Evolutionary conservation across 2,888 invertebrate genomes (phyloP).

Genomic region (Acrobasis suavella): DNA sequence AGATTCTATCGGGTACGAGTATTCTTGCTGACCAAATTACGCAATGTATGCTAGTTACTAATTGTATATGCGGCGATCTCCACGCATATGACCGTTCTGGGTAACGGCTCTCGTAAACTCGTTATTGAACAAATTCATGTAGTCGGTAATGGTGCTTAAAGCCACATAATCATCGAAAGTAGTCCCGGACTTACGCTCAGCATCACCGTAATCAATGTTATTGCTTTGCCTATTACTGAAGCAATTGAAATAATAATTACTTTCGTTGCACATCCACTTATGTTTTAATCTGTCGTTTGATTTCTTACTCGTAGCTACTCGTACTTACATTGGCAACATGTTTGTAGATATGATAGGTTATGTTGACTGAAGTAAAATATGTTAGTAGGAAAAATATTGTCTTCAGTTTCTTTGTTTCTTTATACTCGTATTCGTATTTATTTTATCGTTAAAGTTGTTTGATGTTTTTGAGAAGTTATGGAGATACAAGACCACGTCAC

Average conservation of each 20-base stretch:
- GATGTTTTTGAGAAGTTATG: too few species aligned
- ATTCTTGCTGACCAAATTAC: constrained; percentile 54
- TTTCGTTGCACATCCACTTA: constrained; percentile 8
- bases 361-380: not conserved
- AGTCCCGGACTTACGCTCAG: constrained; percentile 28
- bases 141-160: constrained; percentile 45
- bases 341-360: not conserved
- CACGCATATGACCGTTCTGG: constrained; percentile 57
- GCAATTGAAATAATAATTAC: constrained; percentile 20
- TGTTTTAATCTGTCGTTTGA: constrained; percentile 13
- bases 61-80: constrained; percentile 59
- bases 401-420: not conserved
- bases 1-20: constrained; percentile 42
- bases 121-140: constrained; percentile 66
- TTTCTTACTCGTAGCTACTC: not conserved
- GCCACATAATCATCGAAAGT: constrained; percentile 43
- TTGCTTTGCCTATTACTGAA: constrained; percentile 25
- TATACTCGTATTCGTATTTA: not conserved
- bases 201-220: constrained; percentile 34
- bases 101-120: constrained; percentile 67
- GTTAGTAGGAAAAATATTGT: not conserved
- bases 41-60: constrained; percentile 62
- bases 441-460: too few species aligned
- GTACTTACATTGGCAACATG: not conserved
- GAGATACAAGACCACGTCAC: too few species aligned